Conservation (phyloP, 1,140 invertebrate species). For the Battus philenor region DNA sequence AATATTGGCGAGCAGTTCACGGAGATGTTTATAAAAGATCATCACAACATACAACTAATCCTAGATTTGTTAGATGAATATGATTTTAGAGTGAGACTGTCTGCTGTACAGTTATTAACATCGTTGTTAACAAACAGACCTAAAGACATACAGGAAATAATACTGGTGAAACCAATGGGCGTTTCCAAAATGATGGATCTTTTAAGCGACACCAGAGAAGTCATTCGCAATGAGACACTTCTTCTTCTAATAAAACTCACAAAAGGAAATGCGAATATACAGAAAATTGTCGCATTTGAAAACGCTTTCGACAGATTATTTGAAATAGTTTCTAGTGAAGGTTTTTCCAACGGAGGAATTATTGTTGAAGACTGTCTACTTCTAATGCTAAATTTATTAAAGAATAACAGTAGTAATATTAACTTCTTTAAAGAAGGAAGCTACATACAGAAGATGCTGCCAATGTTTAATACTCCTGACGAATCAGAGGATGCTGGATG, state of each 20-base stretch:
- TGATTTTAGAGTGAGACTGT: constrained; percentile 93
- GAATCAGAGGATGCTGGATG: constrained; percentile 87
- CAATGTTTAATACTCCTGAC: constrained; percentile 88
- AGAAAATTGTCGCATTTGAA: constrained; percentile 99
- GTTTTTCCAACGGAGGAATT: constrained; percentile 95
- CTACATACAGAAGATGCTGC: constrained; percentile 92
- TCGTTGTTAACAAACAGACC: constrained; percentile 88
- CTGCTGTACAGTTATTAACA: constrained; percentile 90
- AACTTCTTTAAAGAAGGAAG: constrained; percentile 99
- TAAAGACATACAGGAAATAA: constrained; percentile 96
- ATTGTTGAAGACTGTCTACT: constrained; percentile 98
- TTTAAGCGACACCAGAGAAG: constrained; percentile 94
- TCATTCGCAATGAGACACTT: constrained; percentile 97
- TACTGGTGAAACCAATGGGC: constrained; percentile 97
- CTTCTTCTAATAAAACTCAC: constrained; percentile 95
- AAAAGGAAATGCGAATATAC: constrained; percentile 97
- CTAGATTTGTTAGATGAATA: constrained; percentile 95
- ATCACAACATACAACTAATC: constrained; percentile 90
- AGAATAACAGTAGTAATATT: constrained; percentile 98
- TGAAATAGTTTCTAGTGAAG: constrained; percentile 95
- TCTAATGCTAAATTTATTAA: constrained; percentile 95
- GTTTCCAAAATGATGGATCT: constrained; percentile 98
- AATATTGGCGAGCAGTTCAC: constrained; percentile 96
- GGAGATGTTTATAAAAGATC: constrained; percentile 97
- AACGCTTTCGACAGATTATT: constrained; percentile 98